A percentile compares a stretch with the other conserved stretches of the same genome.
phyloP scores from a whole-genome alignment of 2,888 invertebrate genomes.

The Steromphala cineraria region DNA sequence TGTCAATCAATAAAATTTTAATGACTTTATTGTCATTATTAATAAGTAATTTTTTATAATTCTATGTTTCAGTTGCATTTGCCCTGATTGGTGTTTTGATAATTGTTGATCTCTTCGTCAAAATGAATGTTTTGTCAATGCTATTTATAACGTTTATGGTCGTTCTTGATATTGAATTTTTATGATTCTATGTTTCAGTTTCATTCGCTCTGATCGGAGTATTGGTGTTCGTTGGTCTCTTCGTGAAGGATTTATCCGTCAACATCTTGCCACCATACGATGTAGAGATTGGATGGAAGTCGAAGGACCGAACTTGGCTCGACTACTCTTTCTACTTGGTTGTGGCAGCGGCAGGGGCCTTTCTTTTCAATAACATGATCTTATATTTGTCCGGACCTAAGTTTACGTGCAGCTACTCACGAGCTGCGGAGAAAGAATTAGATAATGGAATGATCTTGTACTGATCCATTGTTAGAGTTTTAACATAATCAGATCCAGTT shows the following conservation, averaged over 20 bases:
- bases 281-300: conserved; percentile 87
- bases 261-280: conserved; percentile 90
- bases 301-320: conserved; percentile 86
- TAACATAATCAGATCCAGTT: not conserved
- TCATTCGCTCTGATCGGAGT: conserved; percentile 85
- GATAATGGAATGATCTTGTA: conserved; percentile 85
- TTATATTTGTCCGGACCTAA: conserved; percentile 85
- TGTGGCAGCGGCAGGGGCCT: conserved; percentile 83
- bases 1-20: no score
- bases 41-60: no score
- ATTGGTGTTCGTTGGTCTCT: conserved; percentile 89
- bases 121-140: no score
- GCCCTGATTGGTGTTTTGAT: no score
- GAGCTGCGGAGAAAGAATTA: conserved; percentile 80
- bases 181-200: conserved; percentile 79
- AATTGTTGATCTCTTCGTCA: no score
- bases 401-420: conserved; percentile 79
- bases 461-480: conserved; percentile 21
- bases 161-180: not conserved
- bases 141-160: not conserved
- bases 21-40: no score
- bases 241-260: conserved; percentile 85
- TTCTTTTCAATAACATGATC: conserved; percentile 84
- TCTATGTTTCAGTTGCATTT: no score
- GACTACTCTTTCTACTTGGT: conserved; percentile 94